These are phyloP conservation scores for Puma concolor DNA, from an alignment of 2,113 vertebrate species.

Conservation along the genomic window DNA sequence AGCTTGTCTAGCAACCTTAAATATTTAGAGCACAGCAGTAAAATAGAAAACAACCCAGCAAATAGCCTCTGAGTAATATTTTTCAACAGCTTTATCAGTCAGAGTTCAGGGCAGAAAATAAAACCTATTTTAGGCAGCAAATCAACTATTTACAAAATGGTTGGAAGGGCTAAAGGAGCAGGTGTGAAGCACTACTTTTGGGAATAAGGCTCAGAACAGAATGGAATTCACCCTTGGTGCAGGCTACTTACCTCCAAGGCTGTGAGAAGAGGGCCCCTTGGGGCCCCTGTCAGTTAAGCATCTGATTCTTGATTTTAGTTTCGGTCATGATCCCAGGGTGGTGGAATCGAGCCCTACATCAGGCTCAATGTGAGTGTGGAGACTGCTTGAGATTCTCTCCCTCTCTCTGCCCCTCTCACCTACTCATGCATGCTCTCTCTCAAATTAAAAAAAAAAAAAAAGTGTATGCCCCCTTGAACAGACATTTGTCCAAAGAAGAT, in stretches of 20 bases:
- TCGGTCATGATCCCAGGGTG: no score
- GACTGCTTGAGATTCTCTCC: no score
- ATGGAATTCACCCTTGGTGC: not conserved
- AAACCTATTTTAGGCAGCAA: not conserved
- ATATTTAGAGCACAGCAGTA: not conserved
- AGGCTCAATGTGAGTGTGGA: no score
- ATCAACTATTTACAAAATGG: not conserved
- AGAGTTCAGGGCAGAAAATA: not conserved
- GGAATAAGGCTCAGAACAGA: not conserved
- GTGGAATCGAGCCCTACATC: no score
- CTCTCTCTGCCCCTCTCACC: no score
- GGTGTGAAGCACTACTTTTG: not conserved
- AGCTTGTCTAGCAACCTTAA: not conserved
- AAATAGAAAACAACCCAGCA: not conserved
- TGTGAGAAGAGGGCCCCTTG: not conserved
- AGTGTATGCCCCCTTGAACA: not conserved
- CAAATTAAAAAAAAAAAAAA: no score
- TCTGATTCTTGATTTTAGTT: no score
- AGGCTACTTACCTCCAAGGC: not conserved
- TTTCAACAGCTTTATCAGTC: not conserved
- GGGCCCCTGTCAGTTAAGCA: no score
- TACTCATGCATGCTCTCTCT: no score
- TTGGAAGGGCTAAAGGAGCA: not conserved
- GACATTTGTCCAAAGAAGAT: not conserved
- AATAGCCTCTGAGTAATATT: not conserved